These are phyloP conservation scores for Brienomyrus longianalis DNA, from an alignment of 2,113 vertebrate genomes.

Conservation along the genomic window DNA sequence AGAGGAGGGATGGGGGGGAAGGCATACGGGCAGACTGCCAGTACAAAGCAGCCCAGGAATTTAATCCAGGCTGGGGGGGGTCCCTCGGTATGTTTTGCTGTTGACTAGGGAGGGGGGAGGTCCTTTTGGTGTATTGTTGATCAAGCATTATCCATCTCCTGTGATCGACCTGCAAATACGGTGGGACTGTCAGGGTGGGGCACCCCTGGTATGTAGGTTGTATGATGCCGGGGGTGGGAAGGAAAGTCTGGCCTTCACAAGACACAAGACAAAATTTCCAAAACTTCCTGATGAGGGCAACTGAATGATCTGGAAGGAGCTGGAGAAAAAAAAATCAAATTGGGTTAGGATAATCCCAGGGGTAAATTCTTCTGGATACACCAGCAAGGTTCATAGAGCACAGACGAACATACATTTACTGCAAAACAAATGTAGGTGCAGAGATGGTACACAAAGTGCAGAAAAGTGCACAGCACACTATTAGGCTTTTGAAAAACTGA, in stretches of 20 bases:
- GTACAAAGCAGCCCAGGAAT: background rate
- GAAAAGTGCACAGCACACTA: background rate
- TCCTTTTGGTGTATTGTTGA: background rate
- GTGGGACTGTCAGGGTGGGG: background rate
- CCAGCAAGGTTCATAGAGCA: background rate
- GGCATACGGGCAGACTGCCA: background rate
- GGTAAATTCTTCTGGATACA: background rate
- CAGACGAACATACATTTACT: background rate
- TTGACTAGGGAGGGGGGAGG: background rate
- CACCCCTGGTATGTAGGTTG: background rate
- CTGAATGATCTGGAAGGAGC: background rate
- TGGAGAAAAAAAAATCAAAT: background rate
- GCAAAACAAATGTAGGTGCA: background rate
- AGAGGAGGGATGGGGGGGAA: background rate
- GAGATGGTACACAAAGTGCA: no score
- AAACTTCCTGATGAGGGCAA: background rate
- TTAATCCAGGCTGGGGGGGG: background rate
- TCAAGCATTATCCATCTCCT: background rate
- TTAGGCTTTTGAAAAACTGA: background rate
- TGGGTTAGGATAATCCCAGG: background rate
- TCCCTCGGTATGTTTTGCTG: background rate
- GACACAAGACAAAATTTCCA: background rate
- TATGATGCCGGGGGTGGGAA: background rate
- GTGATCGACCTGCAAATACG: background rate
- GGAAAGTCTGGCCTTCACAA: background rate